These are phyloP conservation scores for Prochilodus magdalenae DNA, from an alignment of 2,113 vertebrate species.

Conservation along the genomic window DNA sequence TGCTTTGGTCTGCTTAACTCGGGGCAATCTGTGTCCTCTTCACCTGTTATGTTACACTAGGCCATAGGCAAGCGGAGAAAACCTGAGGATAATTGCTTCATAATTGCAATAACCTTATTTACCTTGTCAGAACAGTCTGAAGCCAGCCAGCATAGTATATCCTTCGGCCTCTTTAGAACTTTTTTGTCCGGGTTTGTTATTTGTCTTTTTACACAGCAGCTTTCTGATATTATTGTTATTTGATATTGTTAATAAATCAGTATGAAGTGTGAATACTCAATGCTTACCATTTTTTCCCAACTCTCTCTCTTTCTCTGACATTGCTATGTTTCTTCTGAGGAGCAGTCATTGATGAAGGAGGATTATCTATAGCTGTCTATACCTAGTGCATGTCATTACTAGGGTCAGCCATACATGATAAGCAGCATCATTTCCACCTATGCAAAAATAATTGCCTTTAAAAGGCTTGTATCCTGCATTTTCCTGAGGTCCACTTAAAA, in stretches of 20 bases:
- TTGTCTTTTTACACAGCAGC: too few relatives aligned
- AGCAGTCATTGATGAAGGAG: not conserved
- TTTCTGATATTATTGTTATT: not conserved
- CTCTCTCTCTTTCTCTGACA: not conserved
- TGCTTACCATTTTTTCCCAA: not conserved
- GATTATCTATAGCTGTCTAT: not conserved
- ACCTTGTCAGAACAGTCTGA: not conserved
- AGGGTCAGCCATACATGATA: not conserved
- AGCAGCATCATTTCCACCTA: not conserved
- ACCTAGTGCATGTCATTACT: not conserved
- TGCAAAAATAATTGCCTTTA: too few relatives aligned
- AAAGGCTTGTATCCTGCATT: too few relatives aligned
- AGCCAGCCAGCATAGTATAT: not conserved
- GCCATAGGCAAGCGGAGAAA: not conserved
- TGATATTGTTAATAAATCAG: not conserved
- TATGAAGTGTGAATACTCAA: not conserved
- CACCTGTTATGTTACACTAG: not conserved
- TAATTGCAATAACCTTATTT: conserved; percentile 15
- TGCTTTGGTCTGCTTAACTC: not conserved
- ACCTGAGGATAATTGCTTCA: conserved; percentile 13
- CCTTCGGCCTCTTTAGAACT: not conserved
- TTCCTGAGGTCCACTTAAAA: too few relatives aligned
- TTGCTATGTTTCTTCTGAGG: not conserved
- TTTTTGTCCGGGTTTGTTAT: not conserved
- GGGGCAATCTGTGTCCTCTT: not conserved